Percentiles rank a stretch among this genome's conserved stretches.
Evolutionary conservation across 2,888 invertebrate genomes (phyloP).

Genomic region (Lepetodrilus schrolli): DNA sequence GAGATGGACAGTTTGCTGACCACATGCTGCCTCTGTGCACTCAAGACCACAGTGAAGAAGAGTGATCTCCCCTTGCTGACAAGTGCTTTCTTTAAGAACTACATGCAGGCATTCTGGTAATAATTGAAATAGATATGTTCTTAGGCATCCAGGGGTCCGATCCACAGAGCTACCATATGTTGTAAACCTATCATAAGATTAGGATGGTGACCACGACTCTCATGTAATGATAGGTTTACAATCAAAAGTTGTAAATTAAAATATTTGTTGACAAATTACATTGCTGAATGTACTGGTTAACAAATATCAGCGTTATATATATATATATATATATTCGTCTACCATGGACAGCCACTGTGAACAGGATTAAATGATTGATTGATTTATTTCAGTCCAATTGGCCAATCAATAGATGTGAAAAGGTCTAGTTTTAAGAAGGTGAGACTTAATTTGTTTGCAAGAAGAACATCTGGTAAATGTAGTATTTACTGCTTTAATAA

Average conservation of each 20-base stretch:
- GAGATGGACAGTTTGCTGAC: conserved; percentile 84
- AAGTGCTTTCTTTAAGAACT: conserved; percentile 86
- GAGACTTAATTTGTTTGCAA: too few species aligned
- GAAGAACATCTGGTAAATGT: too few species aligned
- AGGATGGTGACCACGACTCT: too few species aligned
- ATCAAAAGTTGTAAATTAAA: too few species aligned
- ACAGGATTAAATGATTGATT: conserved; percentile 12
- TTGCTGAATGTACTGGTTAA: too few species aligned
- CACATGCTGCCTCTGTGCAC: conserved; percentile 86
- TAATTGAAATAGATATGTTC: conserved; percentile 19
- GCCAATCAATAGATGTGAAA: conserved; percentile 85
- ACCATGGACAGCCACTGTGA: too few species aligned
- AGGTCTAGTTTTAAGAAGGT: conserved; percentile 90
- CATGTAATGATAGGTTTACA: not conserved
- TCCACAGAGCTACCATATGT: too few species aligned
- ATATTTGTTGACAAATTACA: too few species aligned
- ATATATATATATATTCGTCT: too few species aligned
- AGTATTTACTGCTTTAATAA: too few species aligned
- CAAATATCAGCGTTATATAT: too few species aligned
- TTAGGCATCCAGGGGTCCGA: not conserved
- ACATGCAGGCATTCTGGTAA: conserved; percentile 78
- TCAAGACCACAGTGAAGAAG: conserved; percentile 84
- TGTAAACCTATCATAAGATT: too few species aligned
- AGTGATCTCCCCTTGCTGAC: conserved; percentile 85
- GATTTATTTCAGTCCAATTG: conserved; percentile 79